These are phyloP conservation scores for Microplitis mediator DNA, from an alignment of 1,140 invertebrate species.

Conservation along the genomic window DNA sequence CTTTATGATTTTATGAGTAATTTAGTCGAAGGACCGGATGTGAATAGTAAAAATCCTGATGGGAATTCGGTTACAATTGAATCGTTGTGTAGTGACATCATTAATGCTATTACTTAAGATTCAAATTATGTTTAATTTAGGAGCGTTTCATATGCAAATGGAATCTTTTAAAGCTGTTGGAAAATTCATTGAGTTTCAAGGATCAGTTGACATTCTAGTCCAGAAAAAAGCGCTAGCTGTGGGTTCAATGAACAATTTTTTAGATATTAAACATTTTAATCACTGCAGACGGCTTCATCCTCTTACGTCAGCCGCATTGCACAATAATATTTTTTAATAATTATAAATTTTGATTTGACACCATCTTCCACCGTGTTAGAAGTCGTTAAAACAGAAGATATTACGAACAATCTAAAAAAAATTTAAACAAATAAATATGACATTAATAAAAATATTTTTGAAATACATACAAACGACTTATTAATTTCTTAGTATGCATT, in stretches of 20 bases:
- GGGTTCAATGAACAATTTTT: conserved; percentile 52
- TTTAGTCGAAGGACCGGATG: conserved; percentile 40
- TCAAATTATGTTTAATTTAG: no score
- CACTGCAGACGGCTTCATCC: conserved; percentile 54
- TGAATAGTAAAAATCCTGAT: conserved; percentile 33
- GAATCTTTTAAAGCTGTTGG: conserved; percentile 55
- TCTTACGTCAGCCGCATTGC: conserved; percentile 44
- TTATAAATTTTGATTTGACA: no score
- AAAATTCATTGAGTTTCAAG: conserved; percentile 48
- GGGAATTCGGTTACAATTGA: conserved; percentile 32
- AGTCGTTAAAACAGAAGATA: no score
- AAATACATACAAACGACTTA: no score
- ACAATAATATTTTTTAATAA: conserved; percentile 26
- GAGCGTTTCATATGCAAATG: conserved; percentile 52
- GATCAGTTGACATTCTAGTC: conserved; percentile 45
- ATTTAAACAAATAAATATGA: no score
- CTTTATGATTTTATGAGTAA: conserved; percentile 43
- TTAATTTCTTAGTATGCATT: no score
- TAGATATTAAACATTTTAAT: conserved; percentile 55
- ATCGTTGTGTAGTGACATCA: conserved; percentile 48
- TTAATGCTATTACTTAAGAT: conserved; percentile 41
- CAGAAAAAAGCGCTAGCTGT: conserved; percentile 46
- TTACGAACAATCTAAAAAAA: no score
- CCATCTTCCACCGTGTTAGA: no score
- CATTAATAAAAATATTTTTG: no score